Evolutionary conservation across 2,888 invertebrate species (phyloP).

Genomic region (Pseudeuparius sepicola): DNA sequence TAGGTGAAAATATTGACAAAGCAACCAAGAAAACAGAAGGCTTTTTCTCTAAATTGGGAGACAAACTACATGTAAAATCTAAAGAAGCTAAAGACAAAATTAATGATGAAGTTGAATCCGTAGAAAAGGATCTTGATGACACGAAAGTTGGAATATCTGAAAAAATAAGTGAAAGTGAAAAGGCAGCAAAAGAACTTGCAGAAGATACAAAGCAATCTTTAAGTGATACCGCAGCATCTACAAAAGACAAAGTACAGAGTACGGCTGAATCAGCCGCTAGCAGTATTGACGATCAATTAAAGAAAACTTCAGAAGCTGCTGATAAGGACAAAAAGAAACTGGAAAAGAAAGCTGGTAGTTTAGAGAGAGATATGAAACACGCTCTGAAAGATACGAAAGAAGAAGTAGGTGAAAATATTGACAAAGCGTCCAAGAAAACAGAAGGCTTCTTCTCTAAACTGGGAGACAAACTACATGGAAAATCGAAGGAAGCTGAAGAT

Average conservation of each 20-base stretch:
- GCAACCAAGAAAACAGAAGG: slow-evolving; percentile 20
- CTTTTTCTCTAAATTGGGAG: slow-evolving; percentile 21
- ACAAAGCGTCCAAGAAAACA: too few species aligned
- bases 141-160: slow-evolving; percentile 18
- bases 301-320: slow-evolving; percentile 3
- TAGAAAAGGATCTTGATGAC: too few species aligned
- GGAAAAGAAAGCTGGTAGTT: too few species aligned
- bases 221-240: slow-evolving; percentile 4
- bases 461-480: slow-evolving; percentile 19
- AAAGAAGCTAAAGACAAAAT: slow-evolving; percentile 19
- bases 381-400: slow-evolving; percentile 17
- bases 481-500: slow-evolving; percentile 19
- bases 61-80: slow-evolving; percentile 18
- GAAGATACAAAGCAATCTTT: slow-evolving; percentile 1
- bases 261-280: slow-evolving; percentile 2
- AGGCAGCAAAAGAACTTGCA: slow-evolving; percentile 1
- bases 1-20: slow-evolving; percentile 12
- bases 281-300: slow-evolving; percentile 15
- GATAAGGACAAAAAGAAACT: too few species aligned
- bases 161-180: slow-evolving; percentile 15
- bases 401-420: slow-evolving; percentile 2
- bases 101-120: slow-evolving; percentile 5
- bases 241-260: slow-evolving; percentile 4
- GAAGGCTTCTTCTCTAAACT: slow-evolving; percentile 22
- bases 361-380: too few species aligned